Evolutionary conservation across 2,888 invertebrate species (phyloP).

Genomic region (Drosophila borealis): DNA sequence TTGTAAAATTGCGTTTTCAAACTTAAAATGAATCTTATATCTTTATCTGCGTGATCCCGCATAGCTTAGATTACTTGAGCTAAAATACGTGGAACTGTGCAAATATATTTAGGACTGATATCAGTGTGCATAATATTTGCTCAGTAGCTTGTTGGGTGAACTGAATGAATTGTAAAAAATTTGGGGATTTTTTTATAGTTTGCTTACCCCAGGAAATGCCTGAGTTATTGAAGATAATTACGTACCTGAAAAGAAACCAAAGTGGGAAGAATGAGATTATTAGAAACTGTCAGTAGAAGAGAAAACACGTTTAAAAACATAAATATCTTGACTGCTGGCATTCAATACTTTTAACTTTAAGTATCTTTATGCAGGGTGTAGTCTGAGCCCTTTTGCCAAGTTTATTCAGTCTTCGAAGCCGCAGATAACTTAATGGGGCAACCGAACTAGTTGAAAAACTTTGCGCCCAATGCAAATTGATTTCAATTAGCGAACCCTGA

Average conservation of each 20-base stretch:
- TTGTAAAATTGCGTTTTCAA: not conserved
- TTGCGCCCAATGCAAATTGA: constrained; percentile 27
- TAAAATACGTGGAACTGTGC: not conserved
- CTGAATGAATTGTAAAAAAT: not conserved
- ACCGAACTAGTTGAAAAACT: constrained; percentile 6
- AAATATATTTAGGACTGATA: constrained; percentile 24
- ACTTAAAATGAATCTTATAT: not conserved
- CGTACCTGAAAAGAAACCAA: constrained; percentile 35
- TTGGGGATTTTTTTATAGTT: constrained; percentile 4
- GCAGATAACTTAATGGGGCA: constrained; percentile 16
- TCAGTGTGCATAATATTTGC: not conserved
- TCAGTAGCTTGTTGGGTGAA: not conserved
- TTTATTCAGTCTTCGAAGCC: not conserved
- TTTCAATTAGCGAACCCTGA: constrained; percentile 23
- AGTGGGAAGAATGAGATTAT: not conserved
- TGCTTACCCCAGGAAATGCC: constrained; percentile 27
- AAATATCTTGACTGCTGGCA: too few relatives aligned
- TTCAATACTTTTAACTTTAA: not conserved
- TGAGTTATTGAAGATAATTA: constrained; percentile 5
- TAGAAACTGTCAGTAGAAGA: too few relatives aligned
- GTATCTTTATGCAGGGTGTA: not conserved
- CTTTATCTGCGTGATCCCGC: constrained; percentile 12
- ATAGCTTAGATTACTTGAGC: not conserved
- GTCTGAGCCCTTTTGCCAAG: not conserved
- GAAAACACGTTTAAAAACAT: too few relatives aligned